These are phyloP conservation scores for Danio kyathit DNA, from an alignment of 2,797 vertebrate species.

Conservation along the genomic window DNA sequence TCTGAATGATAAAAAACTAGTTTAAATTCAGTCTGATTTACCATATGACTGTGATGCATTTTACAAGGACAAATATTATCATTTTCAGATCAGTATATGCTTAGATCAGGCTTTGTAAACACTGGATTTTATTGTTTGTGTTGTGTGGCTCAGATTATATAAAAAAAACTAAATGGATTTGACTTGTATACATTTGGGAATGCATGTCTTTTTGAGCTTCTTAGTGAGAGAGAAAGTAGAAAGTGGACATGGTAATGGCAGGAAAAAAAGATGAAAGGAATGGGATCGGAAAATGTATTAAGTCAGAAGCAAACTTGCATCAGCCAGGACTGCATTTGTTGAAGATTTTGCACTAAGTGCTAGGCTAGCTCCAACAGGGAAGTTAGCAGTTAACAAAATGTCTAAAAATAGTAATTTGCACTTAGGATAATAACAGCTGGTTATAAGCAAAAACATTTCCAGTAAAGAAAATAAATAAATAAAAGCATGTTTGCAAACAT, in stretches of 20 bases:
- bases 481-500: not conserved
- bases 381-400: not conserved
- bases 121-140: not conserved
- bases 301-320: constrained; percentile 10
- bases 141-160: not conserved
- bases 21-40: not conserved
- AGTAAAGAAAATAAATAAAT: not conserved
- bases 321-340: constrained; percentile 8
- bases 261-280: constrained; percentile 12
- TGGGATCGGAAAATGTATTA: not conserved
- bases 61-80: too few species aligned
- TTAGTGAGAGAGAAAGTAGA: not conserved
- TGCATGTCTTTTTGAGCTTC: not conserved
- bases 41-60: not conserved
- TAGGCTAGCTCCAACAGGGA: not conserved
- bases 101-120: not conserved
- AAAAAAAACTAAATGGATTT: not conserved
- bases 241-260: not conserved
- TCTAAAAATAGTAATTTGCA: not conserved
- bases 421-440: not conserved
- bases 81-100: too few species aligned
- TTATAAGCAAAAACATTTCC: not conserved
- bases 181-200: not conserved
- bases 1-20: not conserved
- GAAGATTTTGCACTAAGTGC: not conserved